phyloP scores from a whole-genome alignment of 1,140 invertebrate genomes.

The Tetraneura akinire region DNA sequence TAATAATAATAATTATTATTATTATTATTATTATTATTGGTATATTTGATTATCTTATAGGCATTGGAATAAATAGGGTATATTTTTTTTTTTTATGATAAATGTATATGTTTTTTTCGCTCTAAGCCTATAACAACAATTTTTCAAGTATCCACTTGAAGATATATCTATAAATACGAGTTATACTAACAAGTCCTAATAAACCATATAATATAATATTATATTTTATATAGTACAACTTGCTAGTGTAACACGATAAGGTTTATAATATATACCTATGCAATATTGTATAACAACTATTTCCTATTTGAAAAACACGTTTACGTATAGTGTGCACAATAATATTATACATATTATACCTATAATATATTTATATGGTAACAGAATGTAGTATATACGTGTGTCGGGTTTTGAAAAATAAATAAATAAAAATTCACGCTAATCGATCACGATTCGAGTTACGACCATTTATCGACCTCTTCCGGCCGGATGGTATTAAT shows the following conservation, averaged over 20 bases:
- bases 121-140: neutral
- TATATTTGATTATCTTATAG: neutral
- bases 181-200: neutral
- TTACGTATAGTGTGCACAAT: neutral
- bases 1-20: neutral
- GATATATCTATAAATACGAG: neutral
- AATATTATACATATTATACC: no score
- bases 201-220: no score
- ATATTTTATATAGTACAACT: no score
- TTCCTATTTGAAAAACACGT: constrained; percentile 30
- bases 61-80: neutral
- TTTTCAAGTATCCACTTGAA: neutral
- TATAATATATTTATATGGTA: no score
- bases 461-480: constrained; percentile 38
- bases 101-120: neutral
- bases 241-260: no score
- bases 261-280: no score
- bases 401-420: constrained; percentile 5
- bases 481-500: constrained; percentile 44
- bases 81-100: neutral
- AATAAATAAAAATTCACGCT: constrained; percentile 27
- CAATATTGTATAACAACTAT: neutral
- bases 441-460: constrained; percentile 35
- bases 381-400: no score
- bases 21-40: neutral